These are phyloP conservation scores for Labeo rohita DNA, from an alignment of 2,113 vertebrate genomes.

Conservation along the genomic window DNA sequence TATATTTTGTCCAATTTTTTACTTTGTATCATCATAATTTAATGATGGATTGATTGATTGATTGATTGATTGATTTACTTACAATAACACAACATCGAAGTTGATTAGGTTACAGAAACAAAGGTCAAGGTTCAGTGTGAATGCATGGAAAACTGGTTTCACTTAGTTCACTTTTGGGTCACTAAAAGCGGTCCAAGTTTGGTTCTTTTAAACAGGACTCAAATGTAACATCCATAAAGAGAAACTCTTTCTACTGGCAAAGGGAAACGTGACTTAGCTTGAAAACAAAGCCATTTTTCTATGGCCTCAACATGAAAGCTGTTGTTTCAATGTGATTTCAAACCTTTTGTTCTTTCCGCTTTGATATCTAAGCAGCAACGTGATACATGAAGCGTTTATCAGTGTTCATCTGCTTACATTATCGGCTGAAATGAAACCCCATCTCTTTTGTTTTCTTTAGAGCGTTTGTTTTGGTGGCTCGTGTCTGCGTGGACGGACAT, in stretches of 20 bases:
- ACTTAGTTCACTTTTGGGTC: neutral
- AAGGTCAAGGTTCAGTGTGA: neutral
- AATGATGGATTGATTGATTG: too few species aligned
- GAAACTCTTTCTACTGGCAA: neutral
- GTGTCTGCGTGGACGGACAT: conserved; percentile 18
- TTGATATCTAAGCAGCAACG: neutral
- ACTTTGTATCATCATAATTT: too few species aligned
- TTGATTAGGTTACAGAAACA: neutral
- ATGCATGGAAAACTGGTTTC: neutral
- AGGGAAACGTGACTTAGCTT: neutral
- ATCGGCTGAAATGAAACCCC: neutral
- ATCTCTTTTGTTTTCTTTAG: conserved; percentile 23
- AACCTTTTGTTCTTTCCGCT: neutral
- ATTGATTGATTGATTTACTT: too few species aligned
- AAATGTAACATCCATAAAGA: neutral
- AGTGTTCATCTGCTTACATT: neutral
- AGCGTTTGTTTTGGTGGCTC: conserved; percentile 40
- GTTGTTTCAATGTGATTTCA: neutral
- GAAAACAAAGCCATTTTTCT: neutral
- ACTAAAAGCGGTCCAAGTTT: neutral
- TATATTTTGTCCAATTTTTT: too few species aligned
- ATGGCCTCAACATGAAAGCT: neutral
- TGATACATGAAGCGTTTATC: neutral
- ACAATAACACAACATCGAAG: too few species aligned
- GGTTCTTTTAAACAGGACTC: neutral